A percentile compares a stretch with the other conserved stretches of the same genome.
phyloP scores from a whole-genome alignment of 2,113 vertebrate species.

The Beaufortia kweichowensis region DNA sequence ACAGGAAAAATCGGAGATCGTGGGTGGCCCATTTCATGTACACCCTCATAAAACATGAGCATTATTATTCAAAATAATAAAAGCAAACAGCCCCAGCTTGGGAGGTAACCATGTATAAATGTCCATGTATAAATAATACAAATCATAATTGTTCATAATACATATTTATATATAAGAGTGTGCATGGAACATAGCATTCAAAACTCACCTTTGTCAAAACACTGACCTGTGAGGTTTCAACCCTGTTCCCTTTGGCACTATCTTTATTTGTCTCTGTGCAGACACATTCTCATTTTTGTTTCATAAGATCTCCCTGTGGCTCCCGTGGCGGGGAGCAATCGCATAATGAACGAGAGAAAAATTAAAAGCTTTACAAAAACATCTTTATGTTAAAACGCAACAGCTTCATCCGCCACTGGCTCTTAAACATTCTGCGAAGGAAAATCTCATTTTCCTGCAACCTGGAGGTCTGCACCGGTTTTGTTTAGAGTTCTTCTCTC shows the following conservation, averaged over 20 bases:
- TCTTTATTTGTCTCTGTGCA: constrained; percentile 36
- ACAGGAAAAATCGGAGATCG: constrained; percentile 46
- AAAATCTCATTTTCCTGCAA: constrained; percentile 41
- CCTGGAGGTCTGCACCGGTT: constrained; percentile 1
- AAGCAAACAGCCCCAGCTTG: constrained; percentile 61
- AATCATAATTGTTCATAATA: constrained; percentile 67
- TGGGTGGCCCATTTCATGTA: constrained; percentile 61
- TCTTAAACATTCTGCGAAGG: constrained; percentile 40
- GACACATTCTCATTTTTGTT: constrained; percentile 52
- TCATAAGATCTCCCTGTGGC: constrained; percentile 14
- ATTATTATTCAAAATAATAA: constrained; percentile 68
- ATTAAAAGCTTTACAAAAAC: constrained; percentile 46
- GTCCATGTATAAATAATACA: constrained; percentile 74
- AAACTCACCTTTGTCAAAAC: constrained; percentile 49
- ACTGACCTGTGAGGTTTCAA: constrained; percentile 48
- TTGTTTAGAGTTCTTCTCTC: constrained; percentile 4
- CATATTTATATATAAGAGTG: constrained; percentile 63
- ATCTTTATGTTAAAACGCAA: constrained; percentile 44
- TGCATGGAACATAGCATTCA: constrained; percentile 50
- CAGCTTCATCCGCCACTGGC: constrained; percentile 36
- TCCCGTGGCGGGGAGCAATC: constrained; percentile 36
- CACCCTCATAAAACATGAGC: constrained; percentile 63
- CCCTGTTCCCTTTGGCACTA: constrained; percentile 48
- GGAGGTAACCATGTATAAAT: constrained; percentile 64
- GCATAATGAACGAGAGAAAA: constrained; percentile 48